phyloP scores from a whole-genome alignment of 2,888 invertebrate genomes.

The Melanargia galathea region DNA sequence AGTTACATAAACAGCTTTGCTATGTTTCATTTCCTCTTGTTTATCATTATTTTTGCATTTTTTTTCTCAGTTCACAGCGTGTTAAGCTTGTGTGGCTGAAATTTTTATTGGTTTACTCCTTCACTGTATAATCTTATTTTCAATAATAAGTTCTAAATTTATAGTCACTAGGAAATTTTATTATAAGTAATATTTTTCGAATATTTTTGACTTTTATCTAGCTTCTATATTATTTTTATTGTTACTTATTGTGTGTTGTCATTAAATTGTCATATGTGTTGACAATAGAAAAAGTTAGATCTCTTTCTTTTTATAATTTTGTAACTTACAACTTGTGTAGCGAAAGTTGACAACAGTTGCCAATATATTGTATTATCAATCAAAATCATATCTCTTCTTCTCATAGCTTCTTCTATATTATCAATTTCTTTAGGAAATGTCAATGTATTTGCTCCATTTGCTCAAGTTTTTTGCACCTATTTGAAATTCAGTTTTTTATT shows the following conservation, averaged over 20 bases:
- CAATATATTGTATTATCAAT: too few relatives aligned
- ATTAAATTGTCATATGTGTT: neutral
- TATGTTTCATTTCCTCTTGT: slow-evolving; percentile 51
- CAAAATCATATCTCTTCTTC: too few relatives aligned
- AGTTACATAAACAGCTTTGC: slow-evolving; percentile 54
- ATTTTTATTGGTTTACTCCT: neutral
- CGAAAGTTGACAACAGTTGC: too few relatives aligned
- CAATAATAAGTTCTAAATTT: neutral
- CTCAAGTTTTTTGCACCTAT: too few relatives aligned
- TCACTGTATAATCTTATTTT: neutral
- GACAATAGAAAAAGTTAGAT: neutral
- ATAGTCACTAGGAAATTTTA: neutral
- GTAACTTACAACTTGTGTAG: neutral
- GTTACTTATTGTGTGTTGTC: neutral
- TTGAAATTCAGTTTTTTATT: too few relatives aligned
- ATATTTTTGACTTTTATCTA: neutral
- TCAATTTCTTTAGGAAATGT: too few relatives aligned
- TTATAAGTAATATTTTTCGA: neutral
- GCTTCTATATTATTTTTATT: neutral
- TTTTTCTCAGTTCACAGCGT: slow-evolving; percentile 22
- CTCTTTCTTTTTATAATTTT: neutral
- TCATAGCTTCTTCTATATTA: too few relatives aligned
- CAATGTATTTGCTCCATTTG: too few relatives aligned
- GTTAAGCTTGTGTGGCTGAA: neutral
- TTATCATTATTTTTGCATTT: slow-evolving; percentile 53